A percentile compares a stretch with the other conserved stretches of the same genome.
phyloP scores from a whole-genome alignment of 2,113 vertebrate genomes.

The Furnarius figulus region DNA sequence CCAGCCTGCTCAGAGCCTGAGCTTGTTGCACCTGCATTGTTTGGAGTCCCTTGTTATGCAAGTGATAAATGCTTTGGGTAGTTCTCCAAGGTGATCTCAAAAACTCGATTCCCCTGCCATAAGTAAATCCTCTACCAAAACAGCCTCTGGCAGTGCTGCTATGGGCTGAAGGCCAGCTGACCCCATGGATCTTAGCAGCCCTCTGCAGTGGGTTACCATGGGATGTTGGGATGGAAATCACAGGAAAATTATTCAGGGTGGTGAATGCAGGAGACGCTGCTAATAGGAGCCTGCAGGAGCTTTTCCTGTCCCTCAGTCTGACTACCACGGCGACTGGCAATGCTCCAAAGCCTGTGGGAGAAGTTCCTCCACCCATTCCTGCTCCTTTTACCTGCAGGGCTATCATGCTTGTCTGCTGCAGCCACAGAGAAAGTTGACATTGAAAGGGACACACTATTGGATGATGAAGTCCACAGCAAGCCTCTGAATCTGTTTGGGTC shows the following conservation, averaged over 20 bases:
- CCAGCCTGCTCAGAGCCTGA: not conserved
- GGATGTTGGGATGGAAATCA: not conserved
- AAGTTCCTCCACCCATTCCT: not conserved
- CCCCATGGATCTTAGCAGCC: not conserved
- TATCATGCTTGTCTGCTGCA: not conserved
- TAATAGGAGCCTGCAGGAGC: not conserved
- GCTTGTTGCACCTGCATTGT: not conserved
- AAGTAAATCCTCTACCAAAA: not conserved
- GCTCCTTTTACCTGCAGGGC: not conserved
- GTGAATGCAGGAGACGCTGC: rapidly evolving
- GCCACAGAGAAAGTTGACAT: not conserved
- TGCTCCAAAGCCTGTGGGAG: not conserved
- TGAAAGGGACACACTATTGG: not conserved
- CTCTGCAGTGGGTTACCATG: not conserved
- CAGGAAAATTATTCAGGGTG: not conserved
- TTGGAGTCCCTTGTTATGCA: not conserved
- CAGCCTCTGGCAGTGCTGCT: not conserved
- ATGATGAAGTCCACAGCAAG: not conserved
- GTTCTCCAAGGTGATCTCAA: not conserved
- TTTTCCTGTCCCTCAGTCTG: not conserved
- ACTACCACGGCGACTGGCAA: not conserved
- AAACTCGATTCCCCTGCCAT: not conserved
- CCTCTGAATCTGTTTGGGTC: not conserved
- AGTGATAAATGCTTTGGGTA: not conserved
- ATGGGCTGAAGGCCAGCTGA: not conserved